Evolutionary conservation across 2,797 vertebrate species (phyloP).

Genomic region (Loriculus beryllinus): DNA sequence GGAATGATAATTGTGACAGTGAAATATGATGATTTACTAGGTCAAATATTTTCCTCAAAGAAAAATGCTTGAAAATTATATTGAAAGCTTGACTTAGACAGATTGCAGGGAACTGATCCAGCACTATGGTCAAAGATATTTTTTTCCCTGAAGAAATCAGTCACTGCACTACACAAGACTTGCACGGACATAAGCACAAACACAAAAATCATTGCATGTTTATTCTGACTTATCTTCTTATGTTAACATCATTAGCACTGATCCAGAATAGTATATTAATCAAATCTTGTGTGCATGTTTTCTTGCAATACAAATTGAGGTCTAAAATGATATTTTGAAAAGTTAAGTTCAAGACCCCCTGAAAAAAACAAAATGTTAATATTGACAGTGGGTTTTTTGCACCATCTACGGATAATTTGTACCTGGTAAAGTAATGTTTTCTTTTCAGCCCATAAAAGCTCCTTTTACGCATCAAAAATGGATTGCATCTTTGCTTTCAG

Average conservation of each 20-base stretch:
- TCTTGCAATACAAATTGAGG: not conserved
- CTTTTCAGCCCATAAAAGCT: not conserved
- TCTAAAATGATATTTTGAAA: not conserved
- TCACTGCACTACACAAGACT: not conserved
- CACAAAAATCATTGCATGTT: not conserved
- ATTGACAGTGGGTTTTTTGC: not conserved
- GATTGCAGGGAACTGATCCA: conserved; percentile 42
- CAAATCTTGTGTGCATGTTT: not conserved
- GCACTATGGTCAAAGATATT: not conserved
- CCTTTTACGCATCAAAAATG: not conserved
- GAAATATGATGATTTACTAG: conserved; percentile 30
- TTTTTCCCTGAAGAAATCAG: conserved; percentile 43
- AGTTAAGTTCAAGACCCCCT: not conserved
- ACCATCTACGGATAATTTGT: not conserved
- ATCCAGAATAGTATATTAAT: not conserved
- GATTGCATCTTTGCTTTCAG: not conserved
- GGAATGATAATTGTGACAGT: conserved; percentile 36
- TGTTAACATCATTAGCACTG: not conserved
- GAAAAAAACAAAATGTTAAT: not conserved
- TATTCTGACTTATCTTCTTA: not conserved
- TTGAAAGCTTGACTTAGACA: conserved; percentile 35
- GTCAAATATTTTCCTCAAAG: conserved; percentile 50
- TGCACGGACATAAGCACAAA: not conserved
- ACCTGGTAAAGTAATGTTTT: not conserved
- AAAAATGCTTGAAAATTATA: conserved; percentile 17